Conservation (phyloP, 2,888 invertebrate genomes). For the Apamea epomidion region DNA sequence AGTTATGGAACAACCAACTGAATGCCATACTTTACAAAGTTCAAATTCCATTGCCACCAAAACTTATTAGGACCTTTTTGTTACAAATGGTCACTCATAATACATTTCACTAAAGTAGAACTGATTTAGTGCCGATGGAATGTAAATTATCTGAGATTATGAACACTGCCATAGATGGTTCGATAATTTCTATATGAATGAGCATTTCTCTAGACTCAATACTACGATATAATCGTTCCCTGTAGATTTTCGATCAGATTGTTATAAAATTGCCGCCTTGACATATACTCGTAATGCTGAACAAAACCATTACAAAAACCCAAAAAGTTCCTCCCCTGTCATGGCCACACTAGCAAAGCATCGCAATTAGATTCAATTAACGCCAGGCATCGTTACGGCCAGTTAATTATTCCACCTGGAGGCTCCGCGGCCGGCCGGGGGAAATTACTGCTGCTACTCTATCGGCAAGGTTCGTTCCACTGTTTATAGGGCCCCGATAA, state of each 20-base stretch:
- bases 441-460: conserved; percentile 53
- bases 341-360: conserved; percentile 53
- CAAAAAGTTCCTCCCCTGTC: neutral
- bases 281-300: neutral
- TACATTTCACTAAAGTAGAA: no score
- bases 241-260: neutral
- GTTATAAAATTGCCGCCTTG: neutral
- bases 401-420: conserved; percentile 65
- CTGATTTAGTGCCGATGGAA: no score
- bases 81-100: no score
- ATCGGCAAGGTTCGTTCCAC: conserved; percentile 19
- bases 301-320: neutral
- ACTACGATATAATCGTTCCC: neutral
- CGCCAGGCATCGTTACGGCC: conserved; percentile 66
- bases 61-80: no score
- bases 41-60: no score
- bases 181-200: neutral
- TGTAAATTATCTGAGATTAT: no score
- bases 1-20: no score
- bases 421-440: conserved; percentile 41
- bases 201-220: neutral
- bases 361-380: conserved; percentile 75
- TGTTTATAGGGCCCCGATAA: conserved; percentile 17
- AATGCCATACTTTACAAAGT: no score
- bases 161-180: neutral